These are phyloP conservation scores for Steinernema carpocapsae DNA, from an alignment of 2,888 invertebrate genomes.

Conservation along the genomic window DNA sequence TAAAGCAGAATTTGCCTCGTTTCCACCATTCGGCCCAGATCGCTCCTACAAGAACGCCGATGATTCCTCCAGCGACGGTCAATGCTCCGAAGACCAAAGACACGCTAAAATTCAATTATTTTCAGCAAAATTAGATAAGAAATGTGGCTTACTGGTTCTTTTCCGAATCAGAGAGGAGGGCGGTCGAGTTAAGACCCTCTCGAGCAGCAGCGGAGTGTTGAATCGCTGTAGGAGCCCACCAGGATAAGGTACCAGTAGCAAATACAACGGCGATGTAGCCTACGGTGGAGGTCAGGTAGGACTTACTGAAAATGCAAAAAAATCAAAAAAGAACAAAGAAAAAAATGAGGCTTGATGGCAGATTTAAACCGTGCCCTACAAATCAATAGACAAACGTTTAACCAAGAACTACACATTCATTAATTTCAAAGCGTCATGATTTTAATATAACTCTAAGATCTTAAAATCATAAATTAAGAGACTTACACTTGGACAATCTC, in stretches of 20 bases:
- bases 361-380: too few relatives aligned
- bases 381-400: too few relatives aligned
- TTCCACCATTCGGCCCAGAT: slow-evolving; percentile 73
- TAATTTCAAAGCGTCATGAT: background rate
- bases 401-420: too few relatives aligned
- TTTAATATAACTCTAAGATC: background rate
- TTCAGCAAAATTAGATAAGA: background rate
- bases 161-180: slow-evolving; percentile 37
- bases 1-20: slow-evolving; percentile 44
- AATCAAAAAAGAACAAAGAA: background rate
- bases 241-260: slow-evolving; percentile 89
- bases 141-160: slow-evolving; percentile 41
- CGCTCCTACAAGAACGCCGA: slow-evolving; percentile 90
- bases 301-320: slow-evolving; percentile 74
- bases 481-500: slow-evolving; percentile 43
- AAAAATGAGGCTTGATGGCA: too few relatives aligned
- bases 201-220: slow-evolving; percentile 52
- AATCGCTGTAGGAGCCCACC: slow-evolving; percentile 74
- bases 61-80: slow-evolving; percentile 87
- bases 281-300: slow-evolving; percentile 88
- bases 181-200: slow-evolving; percentile 45
- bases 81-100: slow-evolving; percentile 89
- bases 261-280: slow-evolving; percentile 98
- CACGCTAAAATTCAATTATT: slow-evolving; percentile 44
- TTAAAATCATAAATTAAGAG: background rate